phyloP scores from a whole-genome alignment of 2,888 invertebrate species.

The Cybosia mesomella region DNA sequence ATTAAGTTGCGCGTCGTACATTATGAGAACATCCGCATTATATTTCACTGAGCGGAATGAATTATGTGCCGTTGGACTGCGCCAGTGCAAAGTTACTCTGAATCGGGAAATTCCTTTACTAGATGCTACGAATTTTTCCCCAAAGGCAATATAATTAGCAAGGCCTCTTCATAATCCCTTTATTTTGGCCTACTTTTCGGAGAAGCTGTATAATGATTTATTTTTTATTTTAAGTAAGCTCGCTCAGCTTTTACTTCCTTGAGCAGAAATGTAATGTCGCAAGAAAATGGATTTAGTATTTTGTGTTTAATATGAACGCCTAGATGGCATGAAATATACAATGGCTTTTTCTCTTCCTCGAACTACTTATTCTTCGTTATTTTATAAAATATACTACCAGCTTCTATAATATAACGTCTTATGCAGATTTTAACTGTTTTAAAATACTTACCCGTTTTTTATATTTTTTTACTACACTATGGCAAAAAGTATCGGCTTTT shows the following conservation, averaged over 20 bases:
- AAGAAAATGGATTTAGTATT: conserved; percentile 24
- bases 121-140: conserved; percentile 46
- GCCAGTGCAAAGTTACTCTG: conserved; percentile 73
- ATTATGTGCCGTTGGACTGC: conserved; percentile 75
- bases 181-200: conserved; percentile 30
- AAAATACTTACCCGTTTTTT: no score
- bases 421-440: no score
- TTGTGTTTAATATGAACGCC: conserved; percentile 21
- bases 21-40: conserved; percentile 83
- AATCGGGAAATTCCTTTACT: conserved; percentile 67
- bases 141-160: conserved; percentile 41
- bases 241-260: conserved; percentile 21
- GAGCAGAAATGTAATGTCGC: conserved; percentile 22
- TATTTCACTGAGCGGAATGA: conserved; percentile 81
- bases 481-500: no score
- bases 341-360: conserved; percentile 6
- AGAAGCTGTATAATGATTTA: conserved; percentile 16
- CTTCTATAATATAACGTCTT: neutral
- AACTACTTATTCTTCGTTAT: conserved; percentile 13
- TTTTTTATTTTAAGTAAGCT: conserved; percentile 22
- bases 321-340: conserved; percentile 17
- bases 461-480: no score
- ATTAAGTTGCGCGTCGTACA: conserved; percentile 83
- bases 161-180: conserved; percentile 34
- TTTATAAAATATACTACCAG: conserved; percentile 10